Evolutionary conservation across 2,113 vertebrate species (phyloP).

Genomic region (Willisornis vidua): DNA sequence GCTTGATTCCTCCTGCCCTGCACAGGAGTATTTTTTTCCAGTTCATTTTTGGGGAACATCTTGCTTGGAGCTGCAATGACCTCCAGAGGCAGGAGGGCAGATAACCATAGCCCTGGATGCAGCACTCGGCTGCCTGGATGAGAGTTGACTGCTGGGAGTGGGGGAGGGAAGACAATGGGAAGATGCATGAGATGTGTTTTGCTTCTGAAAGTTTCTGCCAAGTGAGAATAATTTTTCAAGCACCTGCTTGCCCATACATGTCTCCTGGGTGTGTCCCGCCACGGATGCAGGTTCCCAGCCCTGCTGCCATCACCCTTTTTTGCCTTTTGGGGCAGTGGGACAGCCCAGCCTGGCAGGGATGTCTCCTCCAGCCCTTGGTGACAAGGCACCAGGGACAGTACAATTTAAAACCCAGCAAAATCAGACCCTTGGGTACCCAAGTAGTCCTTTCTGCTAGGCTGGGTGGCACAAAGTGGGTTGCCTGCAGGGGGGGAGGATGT

Average conservation of each 20-base stretch:
- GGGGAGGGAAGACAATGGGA: neutral
- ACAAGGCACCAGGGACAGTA: neutral
- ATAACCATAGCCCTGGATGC: accelerated
- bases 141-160: neutral
- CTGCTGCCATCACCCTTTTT: accelerated
- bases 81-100: neutral
- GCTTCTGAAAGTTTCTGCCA: neutral
- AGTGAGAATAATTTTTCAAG: neutral
- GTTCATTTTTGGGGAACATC: neutral
- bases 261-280: neutral
- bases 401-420: neutral
- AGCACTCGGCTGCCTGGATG: accelerated
- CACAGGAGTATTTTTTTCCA: neutral
- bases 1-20: neutral
- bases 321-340: accelerated
- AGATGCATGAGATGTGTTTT: neutral
- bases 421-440: accelerated
- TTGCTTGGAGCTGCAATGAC: neutral
- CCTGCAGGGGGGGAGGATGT: neutral
- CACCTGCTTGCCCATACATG: neutral
- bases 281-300: neutral
- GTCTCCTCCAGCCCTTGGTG: neutral
- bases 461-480: neutral
- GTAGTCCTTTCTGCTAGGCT: neutral
- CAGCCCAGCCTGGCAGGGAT: neutral